These are phyloP conservation scores for Elephantulus edwardii DNA, from an alignment of 2,113 vertebrate genomes.

Conservation along the genomic window DNA sequence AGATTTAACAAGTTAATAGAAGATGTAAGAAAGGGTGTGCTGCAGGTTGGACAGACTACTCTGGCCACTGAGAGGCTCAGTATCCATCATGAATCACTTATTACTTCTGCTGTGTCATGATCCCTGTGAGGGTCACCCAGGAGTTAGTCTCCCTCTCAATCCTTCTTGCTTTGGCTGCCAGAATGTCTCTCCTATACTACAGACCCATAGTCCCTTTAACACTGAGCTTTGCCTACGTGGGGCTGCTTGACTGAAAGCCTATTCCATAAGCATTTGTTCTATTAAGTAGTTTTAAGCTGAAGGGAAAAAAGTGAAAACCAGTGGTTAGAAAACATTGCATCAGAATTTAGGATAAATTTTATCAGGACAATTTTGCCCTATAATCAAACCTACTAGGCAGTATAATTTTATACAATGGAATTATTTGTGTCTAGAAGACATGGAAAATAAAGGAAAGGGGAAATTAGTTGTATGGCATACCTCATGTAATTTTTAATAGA, in stretches of 20 bases:
- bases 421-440: background rate
- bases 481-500: background rate
- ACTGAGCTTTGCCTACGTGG: background rate
- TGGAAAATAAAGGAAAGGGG: background rate
- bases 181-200: background rate
- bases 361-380: background rate
- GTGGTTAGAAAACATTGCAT: background rate
- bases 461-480: background rate
- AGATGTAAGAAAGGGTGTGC: background rate
- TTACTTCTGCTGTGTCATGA: too few species aligned
- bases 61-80: background rate
- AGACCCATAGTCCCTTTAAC: background rate
- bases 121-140: background rate
- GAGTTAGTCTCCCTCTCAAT: background rate
- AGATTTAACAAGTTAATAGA: background rate
- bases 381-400: slow-evolving; percentile 72
- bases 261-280: background rate
- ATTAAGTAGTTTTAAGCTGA: background rate
- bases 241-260: background rate
- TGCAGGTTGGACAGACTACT: background rate
- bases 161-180: too few species aligned
- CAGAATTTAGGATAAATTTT: slow-evolving; percentile 11
- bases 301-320: background rate
- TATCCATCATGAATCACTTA: background rate
- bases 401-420: slow-evolving; percentile 2